Base-by-base conservation (phyloP, 2,113 vertebrate genomes). In the Chaenogobius annularis region DNA sequence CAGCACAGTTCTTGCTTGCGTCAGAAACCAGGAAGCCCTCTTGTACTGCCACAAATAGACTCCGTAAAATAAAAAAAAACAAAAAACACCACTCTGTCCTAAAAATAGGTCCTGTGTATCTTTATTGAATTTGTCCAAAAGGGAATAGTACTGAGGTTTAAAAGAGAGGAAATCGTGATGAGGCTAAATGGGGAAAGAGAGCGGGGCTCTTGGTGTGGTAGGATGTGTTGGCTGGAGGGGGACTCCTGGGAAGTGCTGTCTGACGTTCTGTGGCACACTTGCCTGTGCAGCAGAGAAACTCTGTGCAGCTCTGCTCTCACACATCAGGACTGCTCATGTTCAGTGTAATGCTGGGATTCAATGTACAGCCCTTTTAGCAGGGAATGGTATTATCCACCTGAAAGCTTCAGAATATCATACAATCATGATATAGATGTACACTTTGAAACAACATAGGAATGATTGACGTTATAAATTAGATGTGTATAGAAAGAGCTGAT, bases 1-100 rank as follows among this genome's bases (percentile, higher is more conserved):
- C 91, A 93, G 91, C 88, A 74, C 79, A 70, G 83, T 88, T 85
- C 77, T 58, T 81, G 82, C 89, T 92, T 84, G 93, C 92, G 92
- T 93, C 91, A 93, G 89, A 85, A 90, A 86, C 82, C 84, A 93
- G 91, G 92, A 90, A 93, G 91, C 89, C 93, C 91, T 93, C 90
- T 58, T 89, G 89, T 93, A 88, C 86, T 80, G 84, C 90, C 85
- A 90, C 91, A 94, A 94, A 94, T 93, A 94, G 93, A 90, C 90
- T 79, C 87, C 66, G 85, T 82, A 83, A 69, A 89, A 92, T 89
- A 92, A 91, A 93, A 46, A 93, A 31, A 31, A 31, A 92, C 91
- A 93, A 46, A 93, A 91, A 92, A 87, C 91, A 86, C 87, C 85
- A 83, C 87, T 82, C 63, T 76, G 43, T 76, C 43, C 92, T 94